phyloP scores from a whole-genome alignment of 2,113 vertebrate genomes.

The Dipodomys merriami region DNA sequence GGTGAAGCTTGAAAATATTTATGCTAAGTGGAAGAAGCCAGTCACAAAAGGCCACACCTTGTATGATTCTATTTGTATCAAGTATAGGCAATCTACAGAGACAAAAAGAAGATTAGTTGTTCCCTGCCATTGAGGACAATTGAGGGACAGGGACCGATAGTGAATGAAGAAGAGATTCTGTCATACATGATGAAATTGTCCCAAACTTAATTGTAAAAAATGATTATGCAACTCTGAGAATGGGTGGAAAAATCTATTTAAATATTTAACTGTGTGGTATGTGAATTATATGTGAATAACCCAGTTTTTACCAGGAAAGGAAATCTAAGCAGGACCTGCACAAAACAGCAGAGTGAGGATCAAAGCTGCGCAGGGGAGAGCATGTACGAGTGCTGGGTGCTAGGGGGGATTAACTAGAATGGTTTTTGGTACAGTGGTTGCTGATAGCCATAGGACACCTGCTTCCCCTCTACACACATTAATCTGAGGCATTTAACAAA shows the following conservation, averaged over 20 bases:
- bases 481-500: background rate
- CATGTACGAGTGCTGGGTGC: background rate
- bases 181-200: background rate
- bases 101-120: background rate
- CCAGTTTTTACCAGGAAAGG: background rate
- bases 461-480: background rate
- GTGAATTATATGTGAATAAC: background rate
- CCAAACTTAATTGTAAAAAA: constrained; percentile 1
- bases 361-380: background rate
- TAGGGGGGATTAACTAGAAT: background rate
- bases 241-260: background rate
- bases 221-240: background rate
- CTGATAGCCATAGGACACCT: background rate
- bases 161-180: background rate
- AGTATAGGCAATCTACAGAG: background rate
- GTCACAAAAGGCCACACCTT: background rate
- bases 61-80: background rate
- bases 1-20: background rate
- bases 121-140: background rate
- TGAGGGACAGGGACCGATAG: background rate
- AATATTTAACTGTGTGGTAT: background rate
- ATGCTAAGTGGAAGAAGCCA: background rate
- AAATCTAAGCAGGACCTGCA: background rate
- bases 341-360: background rate
- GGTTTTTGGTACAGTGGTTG: background rate